Conservation (phyloP, 2,113 vertebrate species). For the Hiodon alosoides region DNA sequence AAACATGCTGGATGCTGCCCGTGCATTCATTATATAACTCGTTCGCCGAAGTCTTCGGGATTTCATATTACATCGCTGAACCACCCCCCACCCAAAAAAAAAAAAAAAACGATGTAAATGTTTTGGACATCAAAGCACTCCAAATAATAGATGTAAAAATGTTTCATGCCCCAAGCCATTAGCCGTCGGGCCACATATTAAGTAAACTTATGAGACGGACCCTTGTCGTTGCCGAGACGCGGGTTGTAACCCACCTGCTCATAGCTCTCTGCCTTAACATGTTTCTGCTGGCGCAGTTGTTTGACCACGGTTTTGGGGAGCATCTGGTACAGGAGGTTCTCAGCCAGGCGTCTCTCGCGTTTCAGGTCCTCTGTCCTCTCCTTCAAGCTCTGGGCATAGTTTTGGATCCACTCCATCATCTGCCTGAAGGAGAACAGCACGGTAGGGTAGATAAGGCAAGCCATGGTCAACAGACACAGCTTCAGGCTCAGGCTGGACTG, state of each 20-base stretch:
- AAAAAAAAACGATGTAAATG: not conserved
- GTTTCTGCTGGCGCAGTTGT: slow-evolving; percentile 69
- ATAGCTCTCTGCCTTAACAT: slow-evolving; percentile 82
- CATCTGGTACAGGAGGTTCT: slow-evolving; percentile 86
- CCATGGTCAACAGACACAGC: slow-evolving; percentile 60
- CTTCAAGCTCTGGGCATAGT: slow-evolving; percentile 65
- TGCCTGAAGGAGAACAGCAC: slow-evolving; percentile 78
- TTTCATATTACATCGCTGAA: slow-evolving; percentile 1
- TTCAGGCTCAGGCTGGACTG: slow-evolving; percentile 64
- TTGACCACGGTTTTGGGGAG: slow-evolving; percentile 80
- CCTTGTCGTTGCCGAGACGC: too few relatives aligned
- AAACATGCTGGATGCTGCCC: slow-evolving; percentile 58
- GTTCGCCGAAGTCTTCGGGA: slow-evolving; percentile 30
- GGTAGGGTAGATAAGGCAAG: slow-evolving; percentile 75
- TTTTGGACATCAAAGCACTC: too few relatives aligned
- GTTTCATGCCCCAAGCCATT: too few relatives aligned
- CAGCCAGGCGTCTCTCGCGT: slow-evolving; percentile 66
- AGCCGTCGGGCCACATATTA: too few relatives aligned
- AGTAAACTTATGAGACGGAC: too few relatives aligned
- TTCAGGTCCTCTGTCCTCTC: slow-evolving; percentile 71
- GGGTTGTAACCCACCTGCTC: slow-evolving; percentile 63
- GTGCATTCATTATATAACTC: slow-evolving; percentile 36
- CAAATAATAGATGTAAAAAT: too few relatives aligned
- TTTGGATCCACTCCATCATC: slow-evolving; percentile 79
- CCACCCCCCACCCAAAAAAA: not conserved